phyloP scores from a whole-genome alignment of 2,113 vertebrate genomes.

The Tautogolabrus adspersus region DNA sequence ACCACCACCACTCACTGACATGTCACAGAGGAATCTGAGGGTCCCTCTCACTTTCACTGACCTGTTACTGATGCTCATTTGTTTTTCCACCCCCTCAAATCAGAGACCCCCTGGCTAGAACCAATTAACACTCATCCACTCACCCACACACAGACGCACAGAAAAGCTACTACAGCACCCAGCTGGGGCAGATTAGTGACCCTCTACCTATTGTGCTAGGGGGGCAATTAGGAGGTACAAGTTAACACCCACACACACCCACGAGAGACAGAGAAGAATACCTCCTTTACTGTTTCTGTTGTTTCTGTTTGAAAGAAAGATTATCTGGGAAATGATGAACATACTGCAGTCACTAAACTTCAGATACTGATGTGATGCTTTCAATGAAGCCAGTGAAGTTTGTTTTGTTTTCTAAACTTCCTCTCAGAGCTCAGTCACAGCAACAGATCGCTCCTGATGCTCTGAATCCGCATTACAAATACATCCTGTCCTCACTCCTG shows the following conservation, averaged over 20 bases:
- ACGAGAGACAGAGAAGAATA: background rate
- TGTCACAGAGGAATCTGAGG: constrained; percentile 35
- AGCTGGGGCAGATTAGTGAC: constrained; percentile 64
- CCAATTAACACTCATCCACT: constrained; percentile 76
- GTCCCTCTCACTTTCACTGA: constrained; percentile 52
- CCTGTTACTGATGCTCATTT: constrained; percentile 64
- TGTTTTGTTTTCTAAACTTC: no score
- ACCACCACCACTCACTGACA: constrained; percentile 6
- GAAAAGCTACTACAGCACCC: constrained; percentile 38
- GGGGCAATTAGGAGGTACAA: constrained; percentile 21
- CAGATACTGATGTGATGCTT: no score
- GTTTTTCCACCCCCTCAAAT: constrained; percentile 66
- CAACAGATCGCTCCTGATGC: background rate
- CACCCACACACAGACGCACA: constrained; percentile 19
- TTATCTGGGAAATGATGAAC: background rate
- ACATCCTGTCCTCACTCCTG: background rate
- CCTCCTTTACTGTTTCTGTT: background rate
- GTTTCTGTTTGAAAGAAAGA: background rate
- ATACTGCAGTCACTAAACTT: no score
- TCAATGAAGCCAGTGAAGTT: no score
- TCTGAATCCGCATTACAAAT: background rate
- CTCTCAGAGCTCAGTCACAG: no score
- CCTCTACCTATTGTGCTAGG: constrained; percentile 41
- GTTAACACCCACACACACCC: constrained; percentile 40
- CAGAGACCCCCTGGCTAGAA: constrained; percentile 56